Evolutionary conservation across 2,888 invertebrate genomes (phyloP), one percentile per base, ranked within the genome.

Genomic region (Acanthococcus lagerstroemiae): DNA sequence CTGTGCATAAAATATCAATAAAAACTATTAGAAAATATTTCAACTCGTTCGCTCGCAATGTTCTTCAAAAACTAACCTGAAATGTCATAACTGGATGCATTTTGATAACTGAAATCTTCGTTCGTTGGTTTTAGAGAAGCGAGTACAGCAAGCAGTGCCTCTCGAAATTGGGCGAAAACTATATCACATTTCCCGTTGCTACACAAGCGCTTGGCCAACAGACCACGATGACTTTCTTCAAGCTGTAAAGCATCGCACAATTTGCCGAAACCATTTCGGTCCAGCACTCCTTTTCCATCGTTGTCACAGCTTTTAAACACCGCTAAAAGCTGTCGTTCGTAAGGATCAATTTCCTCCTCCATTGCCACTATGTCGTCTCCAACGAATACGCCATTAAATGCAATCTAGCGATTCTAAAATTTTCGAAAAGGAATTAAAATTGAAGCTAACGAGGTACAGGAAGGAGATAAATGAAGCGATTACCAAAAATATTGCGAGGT

Each of bases 251-350:
- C 83, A 73, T 84, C 83, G 75, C 90, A 90, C 56, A 90, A 79
- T 69, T 82, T 82, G 61, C 81, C 77, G 70, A 89, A 80, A 52
- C 87, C 84, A 54, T 81, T 79, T 72, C 80, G 81, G 74, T 86
- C 84, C 70, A 90, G 76, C 72, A 84, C 81, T 71, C 86, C 86
- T 73, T 82, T 80, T 73, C 83, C 83, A 74, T 84, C 82, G 70
- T 81, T 80, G 77, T 88, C 85, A 78, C 88, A 88, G 74, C 86
- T 87, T 75, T 87, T 84, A 74, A 89, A 90, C 74, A 89, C 87
- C 72, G 84, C 83, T 72, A 86, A 83, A 73, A 90, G 80, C 79
- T 89, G 88, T 77, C 86, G 84, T 76, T 90, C 90, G 75, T 90
- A 89, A 52, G 85, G 88, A 63, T 63, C 63, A 22, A 52, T 21